Conservation (phyloP, 2,113 vertebrate species). For the Mormoops blainvillei region DNA sequence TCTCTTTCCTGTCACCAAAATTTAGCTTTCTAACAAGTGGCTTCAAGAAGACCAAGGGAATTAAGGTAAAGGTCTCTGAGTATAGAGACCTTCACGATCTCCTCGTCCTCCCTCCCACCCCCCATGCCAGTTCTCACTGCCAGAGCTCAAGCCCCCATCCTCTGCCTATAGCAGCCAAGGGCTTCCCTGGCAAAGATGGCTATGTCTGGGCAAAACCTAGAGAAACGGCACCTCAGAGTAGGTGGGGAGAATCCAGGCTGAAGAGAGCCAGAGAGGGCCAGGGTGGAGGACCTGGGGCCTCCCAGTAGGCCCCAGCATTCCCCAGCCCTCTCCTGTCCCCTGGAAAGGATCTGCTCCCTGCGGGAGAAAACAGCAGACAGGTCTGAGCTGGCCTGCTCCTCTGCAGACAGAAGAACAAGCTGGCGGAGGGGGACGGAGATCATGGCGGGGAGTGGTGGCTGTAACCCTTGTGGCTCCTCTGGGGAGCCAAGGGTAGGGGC, state of each 20-base stretch:
- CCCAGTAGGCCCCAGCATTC: slow-evolving; percentile 38
- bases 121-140: not conserved
- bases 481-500: not conserved
- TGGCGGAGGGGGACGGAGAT: slow-evolving; percentile 19
- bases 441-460: not conserved
- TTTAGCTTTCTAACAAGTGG: not conserved
- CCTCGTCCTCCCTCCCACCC: accelerated
- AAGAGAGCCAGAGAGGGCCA: not conserved
- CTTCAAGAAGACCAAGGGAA: not conserved
- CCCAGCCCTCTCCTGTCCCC: slow-evolving; percentile 37
- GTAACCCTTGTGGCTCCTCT: not conserved
- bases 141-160: not conserved
- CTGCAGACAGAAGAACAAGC: slow-evolving; percentile 1
- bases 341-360: slow-evolving; percentile 48
- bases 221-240: not conserved
- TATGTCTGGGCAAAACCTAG: slow-evolving; percentile 18
- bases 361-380: slow-evolving; percentile 59
- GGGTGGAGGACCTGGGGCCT: slow-evolving; percentile 23
- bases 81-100: not conserved
- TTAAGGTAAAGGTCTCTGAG: not conserved
- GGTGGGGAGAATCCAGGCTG: slow-evolving; percentile 46
- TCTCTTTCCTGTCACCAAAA: not conserved
- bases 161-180: not conserved
- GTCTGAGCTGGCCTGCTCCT: slow-evolving; percentile 68
- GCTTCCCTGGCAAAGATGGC: not conserved